Evolutionary conservation across 2,113 vertebrate species (phyloP).

Genomic region (Loxodonta africana): DNA sequence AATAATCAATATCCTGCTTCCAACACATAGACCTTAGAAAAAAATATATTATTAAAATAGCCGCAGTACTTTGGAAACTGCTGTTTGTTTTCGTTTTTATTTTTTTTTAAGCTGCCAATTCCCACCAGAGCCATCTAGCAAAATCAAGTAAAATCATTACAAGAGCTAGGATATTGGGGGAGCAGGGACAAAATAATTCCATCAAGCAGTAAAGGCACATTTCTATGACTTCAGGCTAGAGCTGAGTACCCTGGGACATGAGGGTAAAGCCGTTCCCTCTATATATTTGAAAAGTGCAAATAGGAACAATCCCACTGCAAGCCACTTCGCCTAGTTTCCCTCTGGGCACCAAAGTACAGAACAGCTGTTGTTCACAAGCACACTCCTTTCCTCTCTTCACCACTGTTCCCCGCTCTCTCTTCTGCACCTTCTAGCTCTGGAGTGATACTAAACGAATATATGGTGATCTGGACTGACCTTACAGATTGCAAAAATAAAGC

Average conservation of each 20-base stretch:
- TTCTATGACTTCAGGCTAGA: constrained; percentile 45
- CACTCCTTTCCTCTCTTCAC: background rate
- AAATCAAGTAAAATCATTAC: constrained; percentile 59
- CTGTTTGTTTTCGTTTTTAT: background rate
- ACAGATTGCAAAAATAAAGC: constrained; percentile 44
- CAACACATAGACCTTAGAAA: background rate
- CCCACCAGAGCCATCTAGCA: constrained; percentile 46
- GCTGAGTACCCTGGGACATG: background rate
- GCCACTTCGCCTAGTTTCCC: background rate
- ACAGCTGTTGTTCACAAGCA: background rate
- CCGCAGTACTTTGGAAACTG: constrained; percentile 39
- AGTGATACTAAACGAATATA: background rate
- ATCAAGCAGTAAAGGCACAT: background rate
- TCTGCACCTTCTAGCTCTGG: background rate
- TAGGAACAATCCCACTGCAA: background rate
- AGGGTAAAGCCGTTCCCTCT: background rate
- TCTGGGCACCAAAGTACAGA: background rate
- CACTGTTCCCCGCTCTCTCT: background rate
- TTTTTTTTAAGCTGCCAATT: background rate
- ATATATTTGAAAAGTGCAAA: background rate
- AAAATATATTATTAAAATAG: constrained; percentile 45
- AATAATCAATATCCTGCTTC: constrained; percentile 27
- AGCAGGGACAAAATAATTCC: background rate
- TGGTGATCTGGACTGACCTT: background rate
- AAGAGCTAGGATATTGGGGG: background rate